Conservation (phyloP, 2,113 vertebrate genomes). For the Austrofundulus limnaeus region DNA sequence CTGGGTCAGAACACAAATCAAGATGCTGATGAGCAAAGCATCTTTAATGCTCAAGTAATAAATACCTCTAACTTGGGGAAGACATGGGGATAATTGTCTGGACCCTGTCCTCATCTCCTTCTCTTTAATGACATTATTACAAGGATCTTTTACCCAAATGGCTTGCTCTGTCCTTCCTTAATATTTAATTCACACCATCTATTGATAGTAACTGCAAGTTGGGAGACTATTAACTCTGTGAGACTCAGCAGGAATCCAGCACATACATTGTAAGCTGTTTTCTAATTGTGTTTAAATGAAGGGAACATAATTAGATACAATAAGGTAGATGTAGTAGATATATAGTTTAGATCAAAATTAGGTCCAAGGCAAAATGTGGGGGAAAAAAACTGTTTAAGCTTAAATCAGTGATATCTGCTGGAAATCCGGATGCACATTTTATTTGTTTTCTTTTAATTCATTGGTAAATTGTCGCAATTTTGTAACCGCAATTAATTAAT, state of each 20-base stretch:
- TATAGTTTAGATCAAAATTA: background rate
- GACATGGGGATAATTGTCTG: conserved; percentile 28
- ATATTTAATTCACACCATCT: conserved; percentile 40
- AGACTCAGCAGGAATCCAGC: conserved; percentile 27
- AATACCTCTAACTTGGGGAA: conserved; percentile 35
- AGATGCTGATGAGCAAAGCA: conserved; percentile 56
- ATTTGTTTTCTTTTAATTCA: too few relatives aligned
- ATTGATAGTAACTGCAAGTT: conserved; percentile 32
- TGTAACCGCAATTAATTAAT: too few relatives aligned
- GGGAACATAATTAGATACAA: background rate
- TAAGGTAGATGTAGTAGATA: background rate
- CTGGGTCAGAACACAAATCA: conserved; percentile 37
- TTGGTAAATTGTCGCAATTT: too few relatives aligned
- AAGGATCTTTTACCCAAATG: conserved; percentile 50
- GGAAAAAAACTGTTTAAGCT: background rate
- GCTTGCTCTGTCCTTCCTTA: conserved; percentile 41
- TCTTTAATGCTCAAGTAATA: conserved; percentile 41
- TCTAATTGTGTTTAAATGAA: background rate
- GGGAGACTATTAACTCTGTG: conserved; percentile 35
- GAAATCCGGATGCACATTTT: too few relatives aligned
- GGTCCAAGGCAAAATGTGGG: background rate
- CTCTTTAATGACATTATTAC: conserved; percentile 60
- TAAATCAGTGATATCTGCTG: too few relatives aligned
- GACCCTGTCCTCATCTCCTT: conserved; percentile 25
- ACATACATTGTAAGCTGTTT: conserved; percentile 20